Conservation (phyloP, 1,140 invertebrate genomes). For the Drosophila lacteicornis region DNA sequence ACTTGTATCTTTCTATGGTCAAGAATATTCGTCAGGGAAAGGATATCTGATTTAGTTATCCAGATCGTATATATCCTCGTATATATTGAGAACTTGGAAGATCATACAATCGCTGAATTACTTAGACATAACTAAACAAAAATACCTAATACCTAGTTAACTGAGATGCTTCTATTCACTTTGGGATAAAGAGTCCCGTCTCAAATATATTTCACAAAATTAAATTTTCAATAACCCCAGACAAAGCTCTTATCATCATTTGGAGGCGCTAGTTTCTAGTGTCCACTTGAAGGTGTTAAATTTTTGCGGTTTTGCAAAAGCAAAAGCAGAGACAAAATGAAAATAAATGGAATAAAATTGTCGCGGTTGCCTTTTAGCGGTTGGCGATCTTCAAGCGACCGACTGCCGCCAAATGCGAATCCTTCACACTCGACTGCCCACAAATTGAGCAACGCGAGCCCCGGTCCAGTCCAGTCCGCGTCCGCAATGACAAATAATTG, state of each 20-base stretch:
- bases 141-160: too few species aligned
- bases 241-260: not conserved
- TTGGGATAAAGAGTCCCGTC: not conserved
- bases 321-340: slow-evolving; percentile 13
- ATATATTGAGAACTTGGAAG: too few species aligned
- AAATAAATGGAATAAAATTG: slow-evolving; percentile 50
- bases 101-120: too few species aligned
- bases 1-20: not conserved
- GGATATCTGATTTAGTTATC: too few species aligned
- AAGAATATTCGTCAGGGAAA: not conserved
- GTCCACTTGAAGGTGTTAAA: slow-evolving; percentile 53
- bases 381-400: slow-evolving; percentile 72
- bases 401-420: slow-evolving; percentile 70
- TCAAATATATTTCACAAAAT: not conserved
- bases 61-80: too few species aligned
- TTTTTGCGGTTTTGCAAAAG: slow-evolving; percentile 53
- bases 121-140: too few species aligned
- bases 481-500: slow-evolving; percentile 78
- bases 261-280: slow-evolving; percentile 12
- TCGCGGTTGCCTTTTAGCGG: slow-evolving; percentile 61
- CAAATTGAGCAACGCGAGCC: slow-evolving; percentile 76
- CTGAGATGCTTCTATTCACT: not conserved
- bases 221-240: not conserved
- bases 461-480: slow-evolving; percentile 41
- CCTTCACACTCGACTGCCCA: slow-evolving; percentile 78